These are phyloP conservation scores for Protobothrops flavoviridis DNA, from an alignment of 2,113 vertebrate species.

Conservation along the genomic window DNA sequence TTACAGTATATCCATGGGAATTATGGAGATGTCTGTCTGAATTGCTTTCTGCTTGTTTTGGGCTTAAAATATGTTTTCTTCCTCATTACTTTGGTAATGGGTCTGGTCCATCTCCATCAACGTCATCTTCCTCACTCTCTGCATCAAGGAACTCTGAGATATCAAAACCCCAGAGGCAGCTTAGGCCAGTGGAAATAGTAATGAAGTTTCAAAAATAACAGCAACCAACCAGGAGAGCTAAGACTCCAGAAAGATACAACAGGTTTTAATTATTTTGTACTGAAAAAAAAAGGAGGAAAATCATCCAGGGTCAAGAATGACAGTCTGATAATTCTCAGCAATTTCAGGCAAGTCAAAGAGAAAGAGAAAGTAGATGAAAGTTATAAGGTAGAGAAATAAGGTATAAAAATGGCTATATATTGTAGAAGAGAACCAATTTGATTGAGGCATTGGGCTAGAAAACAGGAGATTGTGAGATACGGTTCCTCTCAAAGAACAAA, in stretches of 20 bases:
- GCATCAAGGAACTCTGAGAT: neutral
- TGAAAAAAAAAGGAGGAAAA: neutral
- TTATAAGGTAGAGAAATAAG: neutral
- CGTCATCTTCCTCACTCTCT: neutral
- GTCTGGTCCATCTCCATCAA: neutral
- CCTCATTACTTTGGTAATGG: neutral
- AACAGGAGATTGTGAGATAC: neutral
- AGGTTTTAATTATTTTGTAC: neutral
- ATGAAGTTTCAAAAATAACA: neutral
- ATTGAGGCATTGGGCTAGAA: neutral
- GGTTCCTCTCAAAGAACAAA: neutral
- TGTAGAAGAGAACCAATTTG: neutral
- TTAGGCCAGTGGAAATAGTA: neutral
- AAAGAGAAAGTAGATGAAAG: neutral
- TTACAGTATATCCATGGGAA: neutral
- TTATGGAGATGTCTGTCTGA: neutral
- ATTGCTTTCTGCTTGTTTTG: neutral
- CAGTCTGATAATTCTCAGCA: neutral
- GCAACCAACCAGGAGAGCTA: neutral
- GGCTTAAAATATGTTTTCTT: neutral
- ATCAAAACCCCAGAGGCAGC: neutral
- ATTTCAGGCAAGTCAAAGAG: neutral
- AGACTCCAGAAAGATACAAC: neutral
- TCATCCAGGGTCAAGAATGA: neutral
- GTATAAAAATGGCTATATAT: neutral